These are phyloP conservation scores for Caenorhabditis sulstoni DNA, from an alignment of 2,888 invertebrate genomes.

Conservation along the genomic window DNA sequence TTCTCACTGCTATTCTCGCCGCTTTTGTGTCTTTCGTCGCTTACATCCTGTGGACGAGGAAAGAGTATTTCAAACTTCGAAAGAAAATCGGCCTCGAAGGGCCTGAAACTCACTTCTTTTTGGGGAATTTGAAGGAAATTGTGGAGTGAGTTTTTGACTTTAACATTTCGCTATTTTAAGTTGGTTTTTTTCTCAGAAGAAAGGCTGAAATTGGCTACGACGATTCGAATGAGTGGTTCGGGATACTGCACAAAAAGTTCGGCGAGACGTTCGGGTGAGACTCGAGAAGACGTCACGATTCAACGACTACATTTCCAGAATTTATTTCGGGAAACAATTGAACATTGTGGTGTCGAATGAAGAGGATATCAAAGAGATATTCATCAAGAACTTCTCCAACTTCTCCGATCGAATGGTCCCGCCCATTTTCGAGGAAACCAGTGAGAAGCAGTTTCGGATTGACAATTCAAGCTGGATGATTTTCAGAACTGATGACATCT, in stretches of 20 bases:
- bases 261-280: conserved; percentile 53
- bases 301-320: conserved; percentile 45
- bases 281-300: not conserved
- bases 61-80: conserved; percentile 27
- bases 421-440: conserved; percentile 47
- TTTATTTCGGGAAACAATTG: conserved; percentile 67
- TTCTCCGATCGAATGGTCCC: conserved; percentile 69
- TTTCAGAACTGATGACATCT: conserved; percentile 24
- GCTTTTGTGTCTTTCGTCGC: conserved; percentile 1
- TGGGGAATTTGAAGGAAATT: conserved; percentile 60
- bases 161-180: no score
- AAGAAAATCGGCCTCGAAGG: conserved; percentile 57
- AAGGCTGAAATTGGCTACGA: conserved; percentile 45
- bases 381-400: conserved; percentile 74
- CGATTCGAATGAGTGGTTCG: conserved; percentile 43
- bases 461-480: not conserved
- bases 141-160: conserved; percentile 31
- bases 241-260: conserved; percentile 51
- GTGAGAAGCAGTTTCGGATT: no score
- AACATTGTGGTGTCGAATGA: conserved; percentile 65
- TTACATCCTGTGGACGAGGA: not conserved
- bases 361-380: conserved; percentile 71
- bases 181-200: no score
- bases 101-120: conserved; percentile 56
- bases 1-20: conserved; percentile 2